phyloP scores from a whole-genome alignment of 2,888 invertebrate species.

The Dorcus parallelipipedus region DNA sequence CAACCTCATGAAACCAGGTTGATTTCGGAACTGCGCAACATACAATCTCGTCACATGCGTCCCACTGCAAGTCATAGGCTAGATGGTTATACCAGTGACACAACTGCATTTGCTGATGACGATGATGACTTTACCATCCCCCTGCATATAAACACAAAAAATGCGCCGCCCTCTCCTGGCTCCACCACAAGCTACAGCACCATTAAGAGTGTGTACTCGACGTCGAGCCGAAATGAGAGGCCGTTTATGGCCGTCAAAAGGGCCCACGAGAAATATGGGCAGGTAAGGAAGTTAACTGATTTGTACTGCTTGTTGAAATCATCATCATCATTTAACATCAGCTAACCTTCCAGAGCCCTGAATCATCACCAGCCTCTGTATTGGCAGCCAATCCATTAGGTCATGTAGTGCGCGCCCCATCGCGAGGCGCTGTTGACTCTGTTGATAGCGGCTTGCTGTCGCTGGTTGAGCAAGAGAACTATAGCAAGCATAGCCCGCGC shows the following conservation, averaged over 20 bases:
- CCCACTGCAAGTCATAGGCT: slow-evolving; percentile 54
- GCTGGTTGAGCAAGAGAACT: slow-evolving; percentile 41
- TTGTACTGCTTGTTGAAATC: not conserved
- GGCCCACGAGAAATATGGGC: slow-evolving; percentile 51
- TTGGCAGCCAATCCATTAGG: slow-evolving; percentile 45
- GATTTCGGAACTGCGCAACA: slow-evolving; percentile 56
- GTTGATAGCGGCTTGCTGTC: slow-evolving; percentile 45
- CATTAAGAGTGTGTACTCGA: slow-evolving; percentile 33
- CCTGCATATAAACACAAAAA: slow-evolving; percentile 63
- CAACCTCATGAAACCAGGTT: slow-evolving; percentile 66
- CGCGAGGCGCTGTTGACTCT: slow-evolving; percentile 31
- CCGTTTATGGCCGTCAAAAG: slow-evolving; percentile 63
- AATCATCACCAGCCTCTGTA: slow-evolving; percentile 37
- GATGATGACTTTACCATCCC: slow-evolving; percentile 69
- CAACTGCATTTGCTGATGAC: slow-evolving; percentile 74
- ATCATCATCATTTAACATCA: not conserved
- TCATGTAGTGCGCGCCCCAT: slow-evolving; percentile 34
- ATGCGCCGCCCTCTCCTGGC: slow-evolving; percentile 32
- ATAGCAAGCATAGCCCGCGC: slow-evolving; percentile 28
- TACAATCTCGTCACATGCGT: slow-evolving; percentile 48
- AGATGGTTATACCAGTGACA: slow-evolving; percentile 77
- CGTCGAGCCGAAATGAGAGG: slow-evolving; percentile 51
- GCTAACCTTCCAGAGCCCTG: slow-evolving; percentile 11
- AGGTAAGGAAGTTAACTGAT: slow-evolving; percentile 33
- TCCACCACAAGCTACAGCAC: slow-evolving; percentile 23